Evolutionary conservation across 2,113 vertebrate genomes (phyloP).

Genomic region (Orthonyx spaldingii): DNA sequence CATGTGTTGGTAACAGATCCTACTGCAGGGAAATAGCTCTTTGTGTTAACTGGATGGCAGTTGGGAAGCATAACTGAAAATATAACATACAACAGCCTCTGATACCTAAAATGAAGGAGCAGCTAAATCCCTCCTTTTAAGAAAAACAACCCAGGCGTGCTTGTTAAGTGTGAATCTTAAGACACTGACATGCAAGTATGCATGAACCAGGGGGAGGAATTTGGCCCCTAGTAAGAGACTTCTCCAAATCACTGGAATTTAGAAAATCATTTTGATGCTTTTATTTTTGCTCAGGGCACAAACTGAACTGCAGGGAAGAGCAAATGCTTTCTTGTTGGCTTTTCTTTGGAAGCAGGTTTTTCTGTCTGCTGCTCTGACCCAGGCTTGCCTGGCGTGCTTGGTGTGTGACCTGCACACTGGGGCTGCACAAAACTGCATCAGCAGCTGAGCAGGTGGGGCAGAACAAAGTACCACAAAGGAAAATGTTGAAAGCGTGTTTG

Average conservation of each 20-base stretch:
- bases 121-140: neutral
- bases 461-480: neutral
- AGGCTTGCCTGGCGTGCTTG: neutral
- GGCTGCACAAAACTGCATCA: neutral
- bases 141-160: fast-evolving
- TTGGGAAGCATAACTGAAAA: neutral
- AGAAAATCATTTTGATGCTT: neutral
- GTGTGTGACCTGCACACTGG: neutral
- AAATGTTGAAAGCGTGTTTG: neutral
- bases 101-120: neutral
- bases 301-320: neutral
- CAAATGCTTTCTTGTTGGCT: neutral
- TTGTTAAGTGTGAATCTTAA: neutral
- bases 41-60: neutral
- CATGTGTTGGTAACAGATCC: neutral
- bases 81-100: neutral
- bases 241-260: neutral
- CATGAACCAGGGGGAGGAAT: neutral
- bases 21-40: neutral
- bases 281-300: neutral
- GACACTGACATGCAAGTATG: neutral
- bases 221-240: neutral
- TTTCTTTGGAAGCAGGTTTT: neutral
- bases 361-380: neutral
- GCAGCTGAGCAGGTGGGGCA: neutral